Percentiles rank a stretch among this genome's conserved stretches.
Evolutionary conservation across 2,888 invertebrate species (phyloP).

Genomic region (Gasteruption jaculator): DNA sequence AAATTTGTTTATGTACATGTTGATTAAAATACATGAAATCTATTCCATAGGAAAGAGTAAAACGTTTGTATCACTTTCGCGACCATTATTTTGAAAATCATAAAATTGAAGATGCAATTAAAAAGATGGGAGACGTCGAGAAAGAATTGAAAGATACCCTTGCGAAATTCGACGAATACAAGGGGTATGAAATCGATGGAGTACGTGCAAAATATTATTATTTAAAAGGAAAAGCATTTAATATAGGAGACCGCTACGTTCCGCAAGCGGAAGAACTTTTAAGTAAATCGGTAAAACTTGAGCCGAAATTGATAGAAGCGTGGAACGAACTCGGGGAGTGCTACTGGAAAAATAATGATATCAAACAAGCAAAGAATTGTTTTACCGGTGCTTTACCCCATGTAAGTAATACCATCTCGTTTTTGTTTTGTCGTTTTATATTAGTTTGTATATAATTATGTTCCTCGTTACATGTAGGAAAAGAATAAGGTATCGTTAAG

Average conservation of each 20-base stretch:
- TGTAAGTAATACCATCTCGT: conserved; percentile 51
- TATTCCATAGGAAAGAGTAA: conserved; percentile 61
- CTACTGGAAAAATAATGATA: conserved; percentile 81
- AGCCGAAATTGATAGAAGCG: conserved; percentile 73
- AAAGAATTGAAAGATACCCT: conserved; percentile 61
- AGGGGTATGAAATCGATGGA: conserved; percentile 57
- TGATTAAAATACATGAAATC: conserved; percentile 13
- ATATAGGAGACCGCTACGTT: conserved; percentile 66
- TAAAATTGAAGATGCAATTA: conserved; percentile 63
- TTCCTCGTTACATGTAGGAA: conserved; percentile 54
- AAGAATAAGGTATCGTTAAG: conserved; percentile 72
- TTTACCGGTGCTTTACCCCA: conserved; percentile 73
- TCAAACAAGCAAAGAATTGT: conserved; percentile 76
- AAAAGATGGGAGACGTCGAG: conserved; percentile 64
- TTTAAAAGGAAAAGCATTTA: conserved; percentile 70
- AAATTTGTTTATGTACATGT: conserved; percentile 2
- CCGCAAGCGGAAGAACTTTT: conserved; percentile 69
- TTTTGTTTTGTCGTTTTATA: conserved; percentile 1
- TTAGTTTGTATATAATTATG: conserved; percentile 10
- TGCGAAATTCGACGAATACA: conserved; percentile 62
- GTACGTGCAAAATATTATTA: conserved; percentile 62
- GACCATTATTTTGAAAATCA: conserved; percentile 78
- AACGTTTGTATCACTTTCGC: conserved; percentile 64
- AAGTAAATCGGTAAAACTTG: conserved; percentile 79
- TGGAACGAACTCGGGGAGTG: conserved; percentile 90